A percentile compares a stretch with the other conserved stretches of the same genome.
Conservation (phyloP, 1,140 invertebrate genomes). For the Olivierus martensii region DNA sequence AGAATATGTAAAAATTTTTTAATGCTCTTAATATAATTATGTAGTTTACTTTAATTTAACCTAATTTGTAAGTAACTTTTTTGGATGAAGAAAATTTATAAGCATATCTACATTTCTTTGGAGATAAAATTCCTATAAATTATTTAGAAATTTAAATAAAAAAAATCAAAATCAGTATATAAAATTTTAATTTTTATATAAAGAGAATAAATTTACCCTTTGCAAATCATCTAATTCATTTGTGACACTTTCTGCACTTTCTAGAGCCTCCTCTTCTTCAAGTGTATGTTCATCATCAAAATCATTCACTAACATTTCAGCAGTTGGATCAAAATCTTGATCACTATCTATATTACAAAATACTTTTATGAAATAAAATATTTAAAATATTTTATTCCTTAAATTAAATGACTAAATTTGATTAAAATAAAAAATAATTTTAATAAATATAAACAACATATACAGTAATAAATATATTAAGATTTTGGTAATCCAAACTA, state of each 20-base stretch:
- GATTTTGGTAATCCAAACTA: no score
- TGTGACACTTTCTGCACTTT: slow-evolving; percentile 59
- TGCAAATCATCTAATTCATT: slow-evolving; percentile 77
- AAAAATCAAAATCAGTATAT: no score
- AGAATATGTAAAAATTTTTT: no score
- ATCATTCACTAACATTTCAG: slow-evolving; percentile 90
- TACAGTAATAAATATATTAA: not conserved
- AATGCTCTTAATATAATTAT: no score
- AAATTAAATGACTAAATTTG: not conserved
- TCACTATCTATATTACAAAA: slow-evolving; percentile 28
- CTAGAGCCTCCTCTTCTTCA: slow-evolving; percentile 89
- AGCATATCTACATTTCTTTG: no score
- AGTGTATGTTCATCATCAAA: slow-evolving; percentile 91
- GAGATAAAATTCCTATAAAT: no score
- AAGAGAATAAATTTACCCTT: slow-evolving; percentile 41
- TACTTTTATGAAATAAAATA: not conserved
- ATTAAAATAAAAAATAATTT: not conserved
- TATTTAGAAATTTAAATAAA: no score
- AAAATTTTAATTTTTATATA: no score
- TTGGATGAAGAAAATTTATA: no score
- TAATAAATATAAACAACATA: not conserved
- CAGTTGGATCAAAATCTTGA: slow-evolving; percentile 50
- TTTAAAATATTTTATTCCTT: not conserved
- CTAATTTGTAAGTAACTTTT: no score
- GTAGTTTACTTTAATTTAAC: no score